A percentile compares a stretch with the other conserved stretches of the same genome.
Conservation (phyloP, 2,888 invertebrate species). For the Proisotoma minuta region DNA sequence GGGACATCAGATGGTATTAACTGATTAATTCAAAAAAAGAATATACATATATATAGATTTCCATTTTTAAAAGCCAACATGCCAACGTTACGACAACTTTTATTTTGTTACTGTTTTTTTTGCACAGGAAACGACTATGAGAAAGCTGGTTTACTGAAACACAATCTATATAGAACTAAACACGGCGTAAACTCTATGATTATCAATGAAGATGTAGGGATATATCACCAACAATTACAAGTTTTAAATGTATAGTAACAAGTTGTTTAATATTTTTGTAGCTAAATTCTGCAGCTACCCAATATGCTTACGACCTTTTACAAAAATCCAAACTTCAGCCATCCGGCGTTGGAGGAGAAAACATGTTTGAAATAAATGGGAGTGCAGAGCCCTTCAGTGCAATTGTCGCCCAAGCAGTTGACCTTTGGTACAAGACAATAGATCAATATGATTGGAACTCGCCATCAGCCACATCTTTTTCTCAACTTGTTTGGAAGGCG, state of each 20-base stretch:
- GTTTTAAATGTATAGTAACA: neutral
- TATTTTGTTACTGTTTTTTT: no score
- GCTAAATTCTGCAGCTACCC: constrained; percentile 36
- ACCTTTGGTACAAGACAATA: constrained; percentile 34
- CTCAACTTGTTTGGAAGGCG: constrained; percentile 37
- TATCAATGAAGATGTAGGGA: constrained; percentile 34
- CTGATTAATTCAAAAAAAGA: no score
- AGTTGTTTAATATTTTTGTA: constrained; percentile 4
- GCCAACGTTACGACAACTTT: no score
- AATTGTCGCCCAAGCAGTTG: constrained; percentile 32
- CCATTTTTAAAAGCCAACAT: no score
- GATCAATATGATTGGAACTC: constrained; percentile 30
- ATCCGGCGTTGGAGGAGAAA: constrained; percentile 35
- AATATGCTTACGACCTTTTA: constrained; percentile 37
- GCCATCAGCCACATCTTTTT: constrained; percentile 36
- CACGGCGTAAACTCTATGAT: constrained; percentile 33
- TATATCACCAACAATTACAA: neutral
- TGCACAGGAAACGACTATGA: constrained; percentile 33
- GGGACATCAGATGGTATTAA: no score
- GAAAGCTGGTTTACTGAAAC: constrained; percentile 29
- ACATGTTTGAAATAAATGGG: constrained; percentile 39
- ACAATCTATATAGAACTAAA: constrained; percentile 33
- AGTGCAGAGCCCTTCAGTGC: constrained; percentile 17
- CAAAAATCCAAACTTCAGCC: constrained; percentile 25
- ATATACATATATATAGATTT: neutral